Base-by-base conservation (phyloP, 2,797 vertebrate genomes). In the Holocentrus rufus region DNA sequence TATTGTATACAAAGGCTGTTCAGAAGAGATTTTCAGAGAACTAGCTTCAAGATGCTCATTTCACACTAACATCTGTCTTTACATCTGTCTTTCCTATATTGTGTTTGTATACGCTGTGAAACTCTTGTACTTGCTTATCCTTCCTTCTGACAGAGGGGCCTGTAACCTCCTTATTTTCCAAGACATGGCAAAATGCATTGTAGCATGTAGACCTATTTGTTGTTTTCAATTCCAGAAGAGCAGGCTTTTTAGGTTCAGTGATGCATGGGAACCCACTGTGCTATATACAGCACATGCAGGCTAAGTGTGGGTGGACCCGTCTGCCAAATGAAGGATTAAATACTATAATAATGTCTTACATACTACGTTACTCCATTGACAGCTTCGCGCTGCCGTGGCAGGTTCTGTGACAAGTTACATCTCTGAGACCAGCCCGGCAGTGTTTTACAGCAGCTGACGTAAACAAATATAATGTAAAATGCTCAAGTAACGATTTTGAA, bases 311-410 rank as follows among this genome's bases (percentile, higher is more conserved):
- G 53, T 44, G 39, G 10, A 23, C 55, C 39, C 44, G 39, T 46
- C 36, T n/a, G 36, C 52, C 22, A 56, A 46, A 55, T 42, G 34
- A 67, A n/a, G 39, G 34, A 44, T 56, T 55, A 31, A 44, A 46
- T 46, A 64, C 46, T 52, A 56, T 22, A 67, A 13, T 44, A 44
- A 4, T 15, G 65, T 55, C 42, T 42, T 67, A 30, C 22, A 44
- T 15, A 10, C 23, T 23, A 54, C 42, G n/a, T 68, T 39, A 36
- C 15, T 59, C 56, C 30, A 59, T 49, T 36, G 49, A 23, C n/a
- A 59, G 56, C 56, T 49, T 50, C 50, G 42, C n/a, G 31, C 25
- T 56, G 23, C 34, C 50, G 18, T 10, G 39, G 30, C 62, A 66
- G 50, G 56, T 3, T 1, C 15, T n/a, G 42, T 56, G 30, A 27